Percentiles rank a stretch among this genome's conserved stretches.
phyloP scores from a whole-genome alignment of 2,888 invertebrate genomes.

The Macaria liturata region DNA sequence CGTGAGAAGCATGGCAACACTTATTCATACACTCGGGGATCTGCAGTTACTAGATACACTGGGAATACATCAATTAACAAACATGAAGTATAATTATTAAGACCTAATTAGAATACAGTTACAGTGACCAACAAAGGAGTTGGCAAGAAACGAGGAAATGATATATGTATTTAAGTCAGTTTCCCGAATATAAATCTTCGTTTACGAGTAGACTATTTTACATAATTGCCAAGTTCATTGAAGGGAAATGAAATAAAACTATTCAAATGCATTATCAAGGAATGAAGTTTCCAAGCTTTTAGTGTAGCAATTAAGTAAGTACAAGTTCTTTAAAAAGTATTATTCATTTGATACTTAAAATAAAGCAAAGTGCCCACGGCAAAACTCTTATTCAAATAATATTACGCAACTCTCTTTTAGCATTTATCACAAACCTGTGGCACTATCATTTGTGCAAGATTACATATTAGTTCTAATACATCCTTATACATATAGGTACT shows the following conservation, averaged over 20 bases:
- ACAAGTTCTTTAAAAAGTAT: too few species aligned
- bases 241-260: too few species aligned
- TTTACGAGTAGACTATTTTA: too few species aligned
- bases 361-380: conserved; percentile 27
- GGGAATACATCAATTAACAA: conserved; percentile 10
- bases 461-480: conserved; percentile 39
- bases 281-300: conserved; percentile 35
- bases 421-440: conserved; percentile 41
- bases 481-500: conserved; percentile 28
- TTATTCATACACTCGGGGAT: conserved; percentile 28
- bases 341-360: too few species aligned
- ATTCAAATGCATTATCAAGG: conserved; percentile 33
- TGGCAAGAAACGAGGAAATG: too few species aligned
- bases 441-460: conserved; percentile 53
- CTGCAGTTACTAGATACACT: conserved; percentile 12
- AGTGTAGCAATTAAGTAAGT: too few species aligned
- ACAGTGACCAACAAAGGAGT: not conserved
- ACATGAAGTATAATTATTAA: not conserved
- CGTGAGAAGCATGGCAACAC: conserved; percentile 54
- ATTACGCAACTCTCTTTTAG: conserved; percentile 32
- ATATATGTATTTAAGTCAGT: too few species aligned
- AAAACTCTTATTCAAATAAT: conserved; percentile 27
- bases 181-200: too few species aligned
- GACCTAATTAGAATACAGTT: conserved; percentile 1
- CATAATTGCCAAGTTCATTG: too few species aligned